Percentiles rank a stretch among this genome's conserved stretches.
Conservation (phyloP, 2,113 vertebrate genomes). For the Geococcyx californianus region DNA sequence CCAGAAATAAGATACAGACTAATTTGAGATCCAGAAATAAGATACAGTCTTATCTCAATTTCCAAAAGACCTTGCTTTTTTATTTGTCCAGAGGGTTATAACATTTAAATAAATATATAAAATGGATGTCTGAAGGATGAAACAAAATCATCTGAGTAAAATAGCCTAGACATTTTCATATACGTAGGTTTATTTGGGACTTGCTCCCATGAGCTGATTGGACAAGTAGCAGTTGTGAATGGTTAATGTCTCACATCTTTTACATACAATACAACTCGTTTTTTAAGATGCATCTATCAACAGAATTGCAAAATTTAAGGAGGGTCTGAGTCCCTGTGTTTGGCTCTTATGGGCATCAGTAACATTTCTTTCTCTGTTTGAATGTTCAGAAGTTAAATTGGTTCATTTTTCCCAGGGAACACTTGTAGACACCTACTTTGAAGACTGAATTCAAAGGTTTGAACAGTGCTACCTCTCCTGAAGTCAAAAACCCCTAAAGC, state of each 20-base stretch:
- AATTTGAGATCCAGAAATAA: not conserved
- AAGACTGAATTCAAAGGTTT: not conserved
- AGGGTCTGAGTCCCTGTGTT: not conserved
- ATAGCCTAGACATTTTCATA: not conserved
- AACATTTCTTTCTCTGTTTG: not conserved
- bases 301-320: not conserved
- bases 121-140: not conserved
- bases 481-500: not conserved
- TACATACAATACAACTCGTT: not conserved
- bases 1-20: not conserved
- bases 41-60: not conserved
- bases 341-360: not conserved
- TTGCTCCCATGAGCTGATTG: too few species aligned
- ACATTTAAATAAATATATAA: not conserved
- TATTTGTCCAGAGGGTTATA: not conserved
- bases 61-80: not conserved
- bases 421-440: not conserved
- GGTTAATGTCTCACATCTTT: not conserved
- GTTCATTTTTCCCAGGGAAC: not conserved
- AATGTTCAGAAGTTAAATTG: not conserved
- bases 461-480: not conserved
- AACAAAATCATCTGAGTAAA: not conserved
- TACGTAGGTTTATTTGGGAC: not conserved
- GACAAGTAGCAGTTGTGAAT: not conserved
- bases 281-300: not conserved